A percentile compares a stretch with the other conserved stretches of the same genome.
phyloP scores from a whole-genome alignment of 2,888 invertebrate genomes.

The Tinea trinotella region DNA sequence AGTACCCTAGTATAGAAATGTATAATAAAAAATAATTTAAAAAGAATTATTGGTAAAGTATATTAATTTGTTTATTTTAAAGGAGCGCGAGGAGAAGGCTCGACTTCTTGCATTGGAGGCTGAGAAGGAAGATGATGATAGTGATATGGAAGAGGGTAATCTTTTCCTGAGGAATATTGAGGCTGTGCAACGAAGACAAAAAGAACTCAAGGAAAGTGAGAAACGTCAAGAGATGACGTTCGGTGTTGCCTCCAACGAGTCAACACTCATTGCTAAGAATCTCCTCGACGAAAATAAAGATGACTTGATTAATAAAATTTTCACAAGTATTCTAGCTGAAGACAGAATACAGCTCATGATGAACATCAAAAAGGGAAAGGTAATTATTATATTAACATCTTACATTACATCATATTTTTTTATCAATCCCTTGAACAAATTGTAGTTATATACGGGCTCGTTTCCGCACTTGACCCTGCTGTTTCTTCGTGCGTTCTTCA shows the following conservation, averaged over 20 bases:
- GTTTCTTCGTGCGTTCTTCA: too few species aligned
- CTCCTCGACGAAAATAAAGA: slow-evolving; percentile 70
- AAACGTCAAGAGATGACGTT: slow-evolving; percentile 50
- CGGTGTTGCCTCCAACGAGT: not conserved
- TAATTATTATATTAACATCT: slow-evolving; percentile 36
- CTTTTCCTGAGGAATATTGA: slow-evolving; percentile 61
- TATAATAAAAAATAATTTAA: too few species aligned
- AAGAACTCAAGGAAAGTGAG: slow-evolving; percentile 46
- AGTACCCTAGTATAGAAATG: too few species aligned
- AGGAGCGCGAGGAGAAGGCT: slow-evolving; percentile 76
- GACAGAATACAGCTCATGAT: slow-evolving; percentile 82
- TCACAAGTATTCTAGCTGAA: slow-evolving; percentile 75
- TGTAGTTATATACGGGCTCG: too few species aligned
- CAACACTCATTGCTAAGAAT: slow-evolving; percentile 52
- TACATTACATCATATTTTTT: too few species aligned
- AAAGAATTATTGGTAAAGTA: too few species aligned
- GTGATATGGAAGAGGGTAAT: slow-evolving; percentile 61
- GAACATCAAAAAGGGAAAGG: slow-evolving; percentile 87
- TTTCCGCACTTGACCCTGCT: too few species aligned
- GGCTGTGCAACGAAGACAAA: slow-evolving; percentile 55
- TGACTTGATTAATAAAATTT: slow-evolving; percentile 76
- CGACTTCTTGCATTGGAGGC: slow-evolving; percentile 62
- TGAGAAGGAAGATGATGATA: slow-evolving; percentile 60
- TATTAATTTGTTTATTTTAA: slow-evolving; percentile 23
- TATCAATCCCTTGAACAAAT: too few species aligned